These are phyloP conservation scores for Pseudolaguvia tuberculata DNA, from an alignment of 2,113 vertebrate species.

Conservation along the genomic window DNA sequence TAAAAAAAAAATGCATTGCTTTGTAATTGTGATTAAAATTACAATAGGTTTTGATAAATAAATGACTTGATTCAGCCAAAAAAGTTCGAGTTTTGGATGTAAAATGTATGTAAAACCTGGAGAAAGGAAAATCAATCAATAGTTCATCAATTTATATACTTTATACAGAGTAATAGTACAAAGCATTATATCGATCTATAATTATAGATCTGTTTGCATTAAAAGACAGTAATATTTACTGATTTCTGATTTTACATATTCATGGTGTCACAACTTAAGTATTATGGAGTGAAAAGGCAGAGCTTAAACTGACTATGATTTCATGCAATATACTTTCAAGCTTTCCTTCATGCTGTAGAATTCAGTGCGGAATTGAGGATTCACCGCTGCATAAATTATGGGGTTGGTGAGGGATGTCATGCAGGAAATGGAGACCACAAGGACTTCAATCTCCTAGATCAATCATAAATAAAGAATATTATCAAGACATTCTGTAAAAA, in stretches of 20 bases:
- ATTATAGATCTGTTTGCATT: not conserved
- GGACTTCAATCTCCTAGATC: slow-evolving; percentile 57
- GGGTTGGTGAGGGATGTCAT: slow-evolving; percentile 70
- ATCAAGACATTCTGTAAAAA: not conserved
- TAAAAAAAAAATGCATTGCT: too few species aligned
- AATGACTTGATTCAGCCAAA: too few species aligned
- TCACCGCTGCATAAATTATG: slow-evolving; percentile 70
- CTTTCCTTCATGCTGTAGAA: slow-evolving; percentile 59
- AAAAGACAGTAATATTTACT: not conserved
- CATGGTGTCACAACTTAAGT: not conserved
- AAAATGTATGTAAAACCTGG: too few species aligned
- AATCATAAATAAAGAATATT: slow-evolving; percentile 51
- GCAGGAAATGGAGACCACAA: slow-evolving; percentile 66
- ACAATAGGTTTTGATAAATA: too few species aligned
- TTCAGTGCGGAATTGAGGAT: slow-evolving; percentile 69
- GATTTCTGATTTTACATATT: not conserved
- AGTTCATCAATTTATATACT: too few species aligned
- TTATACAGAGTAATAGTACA: too few species aligned
- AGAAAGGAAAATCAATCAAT: too few species aligned
- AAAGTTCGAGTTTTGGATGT: too few species aligned
- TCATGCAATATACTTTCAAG: slow-evolving; percentile 48
- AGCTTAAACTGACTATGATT: not conserved
- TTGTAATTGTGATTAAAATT: too few species aligned
- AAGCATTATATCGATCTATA: too few species aligned
- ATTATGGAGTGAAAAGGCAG: not conserved